phyloP scores from a whole-genome alignment of 2,797 vertebrate genomes.

The Cuniculus paca region DNA sequence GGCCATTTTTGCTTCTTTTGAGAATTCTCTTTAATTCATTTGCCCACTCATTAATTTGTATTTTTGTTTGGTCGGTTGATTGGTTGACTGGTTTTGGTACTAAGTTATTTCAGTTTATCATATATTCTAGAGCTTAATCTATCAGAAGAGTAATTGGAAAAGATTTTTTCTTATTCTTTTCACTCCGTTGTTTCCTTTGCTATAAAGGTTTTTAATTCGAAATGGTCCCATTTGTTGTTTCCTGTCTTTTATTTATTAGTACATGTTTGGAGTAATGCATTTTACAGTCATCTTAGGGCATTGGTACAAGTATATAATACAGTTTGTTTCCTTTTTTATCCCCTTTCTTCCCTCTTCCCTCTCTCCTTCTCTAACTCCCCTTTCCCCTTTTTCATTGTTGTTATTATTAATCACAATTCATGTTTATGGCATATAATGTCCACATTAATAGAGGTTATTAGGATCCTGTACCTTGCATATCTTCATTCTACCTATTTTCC shows the following conservation, averaged over 20 bases:
- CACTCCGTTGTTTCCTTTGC: background rate
- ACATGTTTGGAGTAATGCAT: background rate
- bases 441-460: background rate
- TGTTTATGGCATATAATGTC: background rate
- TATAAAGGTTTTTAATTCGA: background rate
- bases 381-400: background rate
- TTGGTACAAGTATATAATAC: background rate
- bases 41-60: background rate
- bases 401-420: background rate
- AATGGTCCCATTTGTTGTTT: background rate
- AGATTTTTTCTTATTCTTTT: background rate
- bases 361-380: background rate
- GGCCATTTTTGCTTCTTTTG: background rate
- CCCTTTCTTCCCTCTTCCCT: background rate
- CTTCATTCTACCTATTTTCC: background rate
- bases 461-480: background rate
- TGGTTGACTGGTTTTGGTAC: background rate
- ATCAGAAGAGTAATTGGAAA: background rate
- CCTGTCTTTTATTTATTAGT: background rate
- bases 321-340: background rate
- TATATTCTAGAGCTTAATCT: background rate
- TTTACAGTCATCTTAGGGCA: background rate
- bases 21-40: background rate
- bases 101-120: background rate
- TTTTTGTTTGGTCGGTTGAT: background rate